Evolutionary conservation across 2,888 invertebrate species (phyloP).

Genomic region (Pachydiplax longipennis): DNA sequence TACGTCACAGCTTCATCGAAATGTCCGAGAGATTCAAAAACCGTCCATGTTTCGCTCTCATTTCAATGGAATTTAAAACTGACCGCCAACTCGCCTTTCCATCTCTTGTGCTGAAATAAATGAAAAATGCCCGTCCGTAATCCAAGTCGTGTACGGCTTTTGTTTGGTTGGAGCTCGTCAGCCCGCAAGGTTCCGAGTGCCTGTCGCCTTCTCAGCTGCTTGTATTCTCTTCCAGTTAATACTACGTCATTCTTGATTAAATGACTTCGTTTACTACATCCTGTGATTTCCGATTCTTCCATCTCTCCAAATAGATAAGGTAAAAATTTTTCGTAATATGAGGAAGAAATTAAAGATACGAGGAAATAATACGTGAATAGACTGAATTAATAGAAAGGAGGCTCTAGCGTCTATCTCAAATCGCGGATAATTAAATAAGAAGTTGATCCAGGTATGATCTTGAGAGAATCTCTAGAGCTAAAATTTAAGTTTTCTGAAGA

Average conservation of each 20-base stretch:
- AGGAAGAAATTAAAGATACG: too few species aligned
- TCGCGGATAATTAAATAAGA: too few species aligned
- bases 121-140: neutral
- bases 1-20: neutral
- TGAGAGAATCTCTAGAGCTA: too few species aligned
- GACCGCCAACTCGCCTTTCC: neutral
- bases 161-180: neutral
- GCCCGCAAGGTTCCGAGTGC: neutral
- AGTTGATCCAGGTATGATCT: too few species aligned
- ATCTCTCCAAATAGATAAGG: too few species aligned
- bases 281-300: too few species aligned
- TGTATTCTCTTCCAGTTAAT: neutral
- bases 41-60: neutral
- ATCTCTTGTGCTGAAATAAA: neutral
- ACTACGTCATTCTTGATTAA: neutral
- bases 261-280: neutral
- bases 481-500: too few species aligned
- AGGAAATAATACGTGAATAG: too few species aligned
- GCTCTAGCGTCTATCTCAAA: too few species aligned
- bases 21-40: neutral
- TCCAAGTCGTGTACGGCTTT: neutral
- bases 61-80: constrained; percentile 26
- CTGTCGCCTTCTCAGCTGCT: neutral
- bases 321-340: too few species aligned
- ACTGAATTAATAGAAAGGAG: too few species aligned